Base-by-base conservation (phyloP, 2,113 vertebrate species). In the Malurus elegans region DNA sequence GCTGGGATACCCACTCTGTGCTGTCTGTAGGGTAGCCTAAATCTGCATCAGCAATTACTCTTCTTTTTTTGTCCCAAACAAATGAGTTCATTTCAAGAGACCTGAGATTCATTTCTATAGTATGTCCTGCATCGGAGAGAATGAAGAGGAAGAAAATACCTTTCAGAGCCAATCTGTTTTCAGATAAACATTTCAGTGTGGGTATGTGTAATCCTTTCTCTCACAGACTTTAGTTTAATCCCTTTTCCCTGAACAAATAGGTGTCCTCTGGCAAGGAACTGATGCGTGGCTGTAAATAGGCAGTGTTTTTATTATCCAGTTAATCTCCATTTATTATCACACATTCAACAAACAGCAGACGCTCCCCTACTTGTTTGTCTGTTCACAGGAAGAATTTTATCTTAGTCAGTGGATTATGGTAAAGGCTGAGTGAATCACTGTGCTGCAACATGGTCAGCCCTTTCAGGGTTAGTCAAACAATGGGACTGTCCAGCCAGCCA, bases 321-420 rank as follows among this genome's bases (percentile, higher is more conserved):
- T 98, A 98, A 98, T 98, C 98, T 98, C 95, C 83, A 18, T 90
- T 97, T 97, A 97, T 98, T 98, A 98, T 98, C 94, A 65, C 61
- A 96, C 96, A 97, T 98, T 98, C 98, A 97, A 65, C 96, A 94
- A 97, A 91, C 97, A 73, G 96, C 91, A 96, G 79, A 96, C 90
- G 74, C 96, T 94, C 72, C 78, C 51, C 86, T 96, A 28, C 94
- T 94, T 95, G 91, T 97, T 97, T 97, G 97, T 96, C 96, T 95
- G 85, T 29, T 97, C 96, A 97, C 95, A 93, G 97, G 98, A 98
- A 98, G 97, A 98, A 94, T 96, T 95, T 96, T 95, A 94, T 96
- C 97, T 97, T 92, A 96, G 97, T 97, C 98, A 97, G 98, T 97
- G 96, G 93, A 96, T 98, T 97, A 91, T 54, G 86, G 97, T 97